These are phyloP conservation scores for Bothrops jararaca DNA, from an alignment of 2,113 vertebrate genomes.

Conservation along the genomic window DNA sequence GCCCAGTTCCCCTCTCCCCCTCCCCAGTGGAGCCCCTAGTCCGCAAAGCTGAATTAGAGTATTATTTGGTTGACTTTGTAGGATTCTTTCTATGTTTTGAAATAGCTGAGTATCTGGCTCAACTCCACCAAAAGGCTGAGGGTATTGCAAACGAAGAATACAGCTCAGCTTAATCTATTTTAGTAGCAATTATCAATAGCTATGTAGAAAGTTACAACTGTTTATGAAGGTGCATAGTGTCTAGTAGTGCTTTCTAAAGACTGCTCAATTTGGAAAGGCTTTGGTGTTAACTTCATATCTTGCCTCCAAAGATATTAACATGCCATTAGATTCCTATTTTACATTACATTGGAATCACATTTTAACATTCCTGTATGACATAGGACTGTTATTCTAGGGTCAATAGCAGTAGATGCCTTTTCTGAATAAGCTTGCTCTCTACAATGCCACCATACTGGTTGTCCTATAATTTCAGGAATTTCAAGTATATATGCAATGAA, in stretches of 20 bases:
- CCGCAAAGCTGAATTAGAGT: neutral
- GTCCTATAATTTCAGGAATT: neutral
- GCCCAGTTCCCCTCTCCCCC: too few relatives aligned
- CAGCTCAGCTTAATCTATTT: neutral
- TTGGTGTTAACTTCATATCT: neutral
- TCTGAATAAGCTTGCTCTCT: neutral
- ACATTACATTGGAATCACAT: neutral
- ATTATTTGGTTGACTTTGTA: neutral
- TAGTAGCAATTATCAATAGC: neutral
- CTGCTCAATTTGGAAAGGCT: neutral
- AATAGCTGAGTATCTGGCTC: neutral
- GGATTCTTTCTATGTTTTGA: neutral
- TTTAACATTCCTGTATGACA: neutral
- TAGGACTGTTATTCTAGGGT: neutral
- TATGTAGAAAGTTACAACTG: neutral
- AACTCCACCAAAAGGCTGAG: neutral
- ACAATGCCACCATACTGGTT: neutral
- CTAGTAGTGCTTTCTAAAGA: neutral
- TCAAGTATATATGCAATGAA: neutral
- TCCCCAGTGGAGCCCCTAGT: too few relatives aligned
- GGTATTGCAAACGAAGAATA: neutral
- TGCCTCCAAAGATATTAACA: neutral
- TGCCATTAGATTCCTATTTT: neutral
- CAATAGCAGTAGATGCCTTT: neutral
- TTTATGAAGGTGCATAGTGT: neutral